These are phyloP conservation scores for Acanthosoma haemorrhoidale DNA, from an alignment of 2,888 invertebrate species.

Conservation along the genomic window DNA sequence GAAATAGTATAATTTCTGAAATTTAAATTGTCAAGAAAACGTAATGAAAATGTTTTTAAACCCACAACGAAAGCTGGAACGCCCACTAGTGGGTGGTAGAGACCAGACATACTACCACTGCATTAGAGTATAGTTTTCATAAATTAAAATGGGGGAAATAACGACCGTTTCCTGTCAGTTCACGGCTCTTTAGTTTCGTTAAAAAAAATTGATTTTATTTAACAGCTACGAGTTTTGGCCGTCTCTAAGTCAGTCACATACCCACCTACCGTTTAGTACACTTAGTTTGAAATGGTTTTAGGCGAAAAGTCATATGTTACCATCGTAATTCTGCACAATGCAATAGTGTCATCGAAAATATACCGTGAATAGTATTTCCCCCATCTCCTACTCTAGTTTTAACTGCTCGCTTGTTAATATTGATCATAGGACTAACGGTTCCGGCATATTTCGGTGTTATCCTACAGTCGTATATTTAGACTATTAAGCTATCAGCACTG, in stretches of 20 bases:
- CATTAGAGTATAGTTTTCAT: too few species aligned
- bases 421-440: background rate
- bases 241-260: background rate
- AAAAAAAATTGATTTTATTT: too few species aligned
- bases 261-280: background rate
- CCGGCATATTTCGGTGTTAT: background rate
- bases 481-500: background rate
- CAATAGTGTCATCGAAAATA: background rate
- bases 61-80: too few species aligned
- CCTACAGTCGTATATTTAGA: background rate
- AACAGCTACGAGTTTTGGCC: too few species aligned
- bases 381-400: background rate
- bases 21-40: too few species aligned
- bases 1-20: too few species aligned
- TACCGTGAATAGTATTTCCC: constrained; percentile 1
- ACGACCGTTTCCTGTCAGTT: too few species aligned
- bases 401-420: background rate
- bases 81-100: too few species aligned
- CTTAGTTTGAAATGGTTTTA: background rate
- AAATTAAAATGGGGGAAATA: too few species aligned
- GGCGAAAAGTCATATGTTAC: background rate
- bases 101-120: too few species aligned
- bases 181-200: too few species aligned
- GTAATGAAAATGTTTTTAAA: too few species aligned
- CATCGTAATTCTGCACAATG: background rate